phyloP scores from a whole-genome alignment of 2,888 invertebrate genomes.

The Mesorhabditis spiculigera region DNA sequence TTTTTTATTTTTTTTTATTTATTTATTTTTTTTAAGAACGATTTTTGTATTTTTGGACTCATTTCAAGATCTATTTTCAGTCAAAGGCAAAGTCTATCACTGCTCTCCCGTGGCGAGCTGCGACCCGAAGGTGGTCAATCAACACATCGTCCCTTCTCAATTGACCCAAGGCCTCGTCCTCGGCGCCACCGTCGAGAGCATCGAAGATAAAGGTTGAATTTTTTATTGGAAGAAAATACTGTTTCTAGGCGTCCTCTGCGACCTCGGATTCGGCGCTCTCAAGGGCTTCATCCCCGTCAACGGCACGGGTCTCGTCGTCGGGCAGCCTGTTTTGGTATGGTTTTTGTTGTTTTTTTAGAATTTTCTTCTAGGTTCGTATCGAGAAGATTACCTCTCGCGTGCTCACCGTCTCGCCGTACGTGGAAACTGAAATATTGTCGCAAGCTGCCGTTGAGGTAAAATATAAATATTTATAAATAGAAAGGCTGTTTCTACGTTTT shows the following conservation, averaged over 20 bases:
- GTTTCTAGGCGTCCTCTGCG: conserved; percentile 43
- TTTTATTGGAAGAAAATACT: background rate
- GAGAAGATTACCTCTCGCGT: background rate
- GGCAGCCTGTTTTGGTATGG: conserved; percentile 33
- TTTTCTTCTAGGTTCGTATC: background rate
- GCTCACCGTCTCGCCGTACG: background rate
- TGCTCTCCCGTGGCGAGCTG: conserved; percentile 9
- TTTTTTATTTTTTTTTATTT: no score
- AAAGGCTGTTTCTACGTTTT: conserved; percentile 10
- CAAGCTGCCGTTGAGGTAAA: conserved; percentile 22
- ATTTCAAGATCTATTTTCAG: no score
- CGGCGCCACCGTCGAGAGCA: conserved; percentile 41
- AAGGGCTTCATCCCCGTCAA: conserved; percentile 42
- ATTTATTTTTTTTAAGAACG: no score
- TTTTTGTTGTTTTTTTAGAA: background rate
- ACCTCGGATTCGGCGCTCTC: conserved; percentile 43
- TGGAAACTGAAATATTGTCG: background rate
- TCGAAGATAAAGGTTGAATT: conserved; percentile 52
- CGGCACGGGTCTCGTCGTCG: conserved; percentile 18
- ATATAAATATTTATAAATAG: background rate
- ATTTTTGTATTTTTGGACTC: no score
- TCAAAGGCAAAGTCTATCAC: no score
- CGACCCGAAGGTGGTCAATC: conserved; percentile 40
- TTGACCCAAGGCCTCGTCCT: conserved; percentile 36
- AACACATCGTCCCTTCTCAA: conserved; percentile 33